Conservation (phyloP, 2,888 invertebrate genomes). For the Latheticus oryzae region DNA sequence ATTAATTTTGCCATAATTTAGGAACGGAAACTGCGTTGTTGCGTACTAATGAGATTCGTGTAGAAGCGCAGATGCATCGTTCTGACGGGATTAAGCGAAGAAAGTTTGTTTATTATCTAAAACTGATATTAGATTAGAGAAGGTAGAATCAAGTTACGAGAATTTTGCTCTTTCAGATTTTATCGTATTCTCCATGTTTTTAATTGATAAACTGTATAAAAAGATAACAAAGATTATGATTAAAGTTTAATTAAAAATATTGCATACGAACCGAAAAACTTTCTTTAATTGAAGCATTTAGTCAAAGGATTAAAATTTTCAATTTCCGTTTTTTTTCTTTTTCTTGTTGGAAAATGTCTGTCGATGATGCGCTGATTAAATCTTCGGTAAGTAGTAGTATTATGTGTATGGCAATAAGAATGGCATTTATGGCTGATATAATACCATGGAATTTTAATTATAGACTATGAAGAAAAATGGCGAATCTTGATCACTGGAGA, state of each 20-base stretch:
- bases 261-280: conserved; percentile 19
- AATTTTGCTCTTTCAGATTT: conserved; percentile 33
- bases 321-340: conserved; percentile 12
- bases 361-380: not conserved
- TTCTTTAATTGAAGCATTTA: conserved; percentile 12
- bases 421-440: not conserved
- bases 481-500: conserved; percentile 35
- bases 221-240: too few relatives aligned
- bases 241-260: conserved; percentile 32
- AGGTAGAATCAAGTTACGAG: conserved; percentile 41
- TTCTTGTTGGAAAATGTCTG: too few relatives aligned
- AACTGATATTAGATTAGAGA: conserved; percentile 47
- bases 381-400: too few relatives aligned
- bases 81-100: conserved; percentile 46
- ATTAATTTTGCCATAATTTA: conserved; percentile 64
- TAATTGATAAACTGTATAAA: conserved; percentile 8
- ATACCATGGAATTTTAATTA: conserved; percentile 23
- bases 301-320: conserved; percentile 27
- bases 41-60: conserved; percentile 59
- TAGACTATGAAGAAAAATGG: conserved; percentile 28
- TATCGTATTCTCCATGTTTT: not conserved
- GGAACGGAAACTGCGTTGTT: conserved; percentile 53
- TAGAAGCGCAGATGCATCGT: conserved; percentile 44
- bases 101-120: conserved; percentile 54
- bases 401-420: conserved; percentile 3